A percentile compares a stretch with the other conserved stretches of the same genome.
Evolutionary conservation across 2,797 vertebrate genomes (phyloP).

Genomic region (Phaenicophaeus curvirostris): DNA sequence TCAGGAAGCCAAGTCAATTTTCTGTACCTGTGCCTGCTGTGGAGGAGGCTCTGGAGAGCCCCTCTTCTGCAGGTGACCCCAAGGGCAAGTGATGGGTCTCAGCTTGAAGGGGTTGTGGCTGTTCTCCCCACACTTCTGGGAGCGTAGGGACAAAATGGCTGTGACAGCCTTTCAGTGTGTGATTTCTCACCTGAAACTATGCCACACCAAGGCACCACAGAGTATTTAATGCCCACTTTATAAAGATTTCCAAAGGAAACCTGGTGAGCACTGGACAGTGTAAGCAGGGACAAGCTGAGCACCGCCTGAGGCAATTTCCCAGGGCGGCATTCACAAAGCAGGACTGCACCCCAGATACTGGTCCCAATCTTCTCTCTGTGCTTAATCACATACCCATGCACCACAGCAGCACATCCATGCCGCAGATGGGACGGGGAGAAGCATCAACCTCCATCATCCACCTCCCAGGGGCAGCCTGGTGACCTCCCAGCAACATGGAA

Average conservation of each 20-base stretch:
- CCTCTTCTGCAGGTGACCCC: accelerated
- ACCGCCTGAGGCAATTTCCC: not conserved
- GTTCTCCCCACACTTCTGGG: not conserved
- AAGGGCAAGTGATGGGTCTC: not conserved
- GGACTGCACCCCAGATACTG: not conserved
- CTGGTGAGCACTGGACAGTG: not conserved
- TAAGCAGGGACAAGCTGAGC: not conserved
- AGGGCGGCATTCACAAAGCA: not conserved
- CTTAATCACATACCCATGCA: not conserved
- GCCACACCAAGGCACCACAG: accelerated
- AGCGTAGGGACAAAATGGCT: not conserved
- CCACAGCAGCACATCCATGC: not conserved
- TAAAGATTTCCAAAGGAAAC: not conserved
- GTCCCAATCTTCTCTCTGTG: not conserved
- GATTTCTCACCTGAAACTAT: not conserved
- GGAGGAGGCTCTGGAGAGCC: not conserved
- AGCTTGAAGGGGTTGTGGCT: accelerated
- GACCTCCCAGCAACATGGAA: not conserved
- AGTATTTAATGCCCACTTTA: not conserved
- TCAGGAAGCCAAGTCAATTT: not conserved
- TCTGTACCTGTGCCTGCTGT: not conserved
- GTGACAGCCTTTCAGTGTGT: not conserved
- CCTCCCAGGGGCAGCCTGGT: not conserved
- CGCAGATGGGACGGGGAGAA: not conserved
- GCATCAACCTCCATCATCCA: not conserved